Base-by-base conservation (phyloP, 2,113 vertebrate species). In the Podarcis cretensis region DNA sequence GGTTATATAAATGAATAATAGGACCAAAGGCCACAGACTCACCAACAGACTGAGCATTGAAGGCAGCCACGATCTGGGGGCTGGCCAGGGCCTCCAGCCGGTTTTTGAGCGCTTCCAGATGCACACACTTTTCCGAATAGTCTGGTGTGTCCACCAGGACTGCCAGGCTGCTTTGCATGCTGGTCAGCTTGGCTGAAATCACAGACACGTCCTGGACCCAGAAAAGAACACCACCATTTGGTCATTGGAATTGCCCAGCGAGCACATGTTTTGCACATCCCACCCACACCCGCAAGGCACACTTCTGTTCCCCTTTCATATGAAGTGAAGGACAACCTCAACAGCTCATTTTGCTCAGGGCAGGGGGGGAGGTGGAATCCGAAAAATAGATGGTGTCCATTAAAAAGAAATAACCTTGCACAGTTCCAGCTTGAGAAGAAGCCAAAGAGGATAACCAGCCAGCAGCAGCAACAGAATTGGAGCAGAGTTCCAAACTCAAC, bases 101-200 rank as follows among this genome's bases (percentile, higher is more conserved):
- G 96, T 99, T 99, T 96, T 99, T 99, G 90, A 99, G 93, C 0
- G 99, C 98, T 94, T 99, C 99, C 40, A 99, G 93, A 88, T 99
- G 98, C 89, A 99, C 98, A 18, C 99, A 99, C 93, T 99, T 99
- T 90, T 99, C 99, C 0, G 99, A 99, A 94, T 99, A 99, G 93
- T 99, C 98, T 0, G 98, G 98, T 0, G 99, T 99, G 89, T 99
- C 99, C 92, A 99, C 98, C 12, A 99, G 96, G 98, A 99, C 99
- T 16, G 97, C 96, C 92, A 99, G 95, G 91, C 99, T 99, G 95
- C 94, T 98, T 96, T 99, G 99, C 99, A 99, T 99, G 76, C 98
- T 98, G 0, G 98, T 99, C 37, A 99, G 96, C 91, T 99, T 99
- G 90, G 97, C 98, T 0, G 99, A 98, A 90, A 99, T 99, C 76